A percentile compares a stretch with the other conserved stretches of the same genome.
phyloP scores from a whole-genome alignment of 2,113 vertebrate genomes.

The Percina caprodes region DNA sequence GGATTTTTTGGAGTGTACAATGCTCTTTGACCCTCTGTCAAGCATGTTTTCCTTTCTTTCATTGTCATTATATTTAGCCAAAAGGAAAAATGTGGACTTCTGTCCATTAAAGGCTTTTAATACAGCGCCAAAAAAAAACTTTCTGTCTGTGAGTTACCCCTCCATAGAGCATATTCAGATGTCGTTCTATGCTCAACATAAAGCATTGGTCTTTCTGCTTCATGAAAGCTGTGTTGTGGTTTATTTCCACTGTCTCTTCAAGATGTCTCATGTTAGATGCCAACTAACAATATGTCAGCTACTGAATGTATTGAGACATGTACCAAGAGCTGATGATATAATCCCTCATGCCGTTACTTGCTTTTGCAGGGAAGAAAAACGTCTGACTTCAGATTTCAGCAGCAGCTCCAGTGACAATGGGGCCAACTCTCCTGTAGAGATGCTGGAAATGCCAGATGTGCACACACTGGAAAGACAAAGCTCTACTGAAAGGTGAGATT shows the following conservation, averaged over 20 bases:
- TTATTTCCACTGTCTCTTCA: background rate
- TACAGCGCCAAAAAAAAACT: background rate
- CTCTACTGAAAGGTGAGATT: conserved; percentile 56
- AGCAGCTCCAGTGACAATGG: conserved; percentile 61
- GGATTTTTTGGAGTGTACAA: background rate
- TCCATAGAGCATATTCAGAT: conserved; percentile 4
- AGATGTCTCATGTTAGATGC: background rate
- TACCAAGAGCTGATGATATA: background rate
- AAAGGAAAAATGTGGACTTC: background rate
- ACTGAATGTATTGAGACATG: background rate
- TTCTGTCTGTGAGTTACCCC: conserved; percentile 7
- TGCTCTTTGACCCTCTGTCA: background rate
- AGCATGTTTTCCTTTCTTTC: background rate
- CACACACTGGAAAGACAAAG: background rate
- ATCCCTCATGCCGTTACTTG: background rate
- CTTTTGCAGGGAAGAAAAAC: conserved; percentile 42
- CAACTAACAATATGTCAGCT: background rate
- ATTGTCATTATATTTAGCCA: background rate
- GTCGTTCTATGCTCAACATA: background rate
- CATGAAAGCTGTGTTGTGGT: background rate
- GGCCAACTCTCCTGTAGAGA: conserved; percentile 40
- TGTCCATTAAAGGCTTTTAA: background rate
- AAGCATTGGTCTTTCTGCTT: background rate
- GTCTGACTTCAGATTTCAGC: conserved; percentile 56
- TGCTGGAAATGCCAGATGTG: background rate